Evolutionary conservation across 1,140 invertebrate genomes (phyloP).

Genomic region (Zophobas morio): DNA sequence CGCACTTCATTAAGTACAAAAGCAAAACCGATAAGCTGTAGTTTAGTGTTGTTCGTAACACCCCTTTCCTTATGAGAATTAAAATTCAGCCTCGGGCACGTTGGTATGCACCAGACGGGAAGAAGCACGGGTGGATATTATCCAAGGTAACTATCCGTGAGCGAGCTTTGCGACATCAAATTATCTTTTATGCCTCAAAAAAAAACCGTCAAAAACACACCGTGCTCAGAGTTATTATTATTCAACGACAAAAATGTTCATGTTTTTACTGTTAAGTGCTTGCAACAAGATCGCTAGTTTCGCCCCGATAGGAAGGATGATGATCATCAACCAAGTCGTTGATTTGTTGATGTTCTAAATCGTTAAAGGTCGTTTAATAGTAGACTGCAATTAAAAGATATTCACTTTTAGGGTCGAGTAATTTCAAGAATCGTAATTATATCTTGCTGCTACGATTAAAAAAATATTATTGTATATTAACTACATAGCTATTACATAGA

Average conservation of each 20-base stretch:
- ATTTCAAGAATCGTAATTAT: conserved; percentile 45
- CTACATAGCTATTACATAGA: conserved; percentile 34
- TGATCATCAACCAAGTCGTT: conserved; percentile 8
- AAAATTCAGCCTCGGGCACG: not conserved
- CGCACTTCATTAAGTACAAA: too few relatives aligned
- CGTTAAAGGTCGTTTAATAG: conserved; percentile 43
- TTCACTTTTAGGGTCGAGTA: conserved; percentile 45
- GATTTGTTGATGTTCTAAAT: conserved; percentile 44
- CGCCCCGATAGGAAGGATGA: conserved; percentile 12
- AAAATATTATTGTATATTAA: conserved; percentile 43
- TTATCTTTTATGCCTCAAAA: conserved; percentile 24
- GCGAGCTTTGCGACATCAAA: conserved; percentile 34
- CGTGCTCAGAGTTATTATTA: conserved; percentile 19
- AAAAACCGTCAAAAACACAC: conserved; percentile 42
- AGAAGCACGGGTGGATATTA: conserved; percentile 20
- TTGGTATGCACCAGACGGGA: conserved; percentile 2
- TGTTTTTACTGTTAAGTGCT: conserved; percentile 7
- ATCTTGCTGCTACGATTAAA: conserved; percentile 33
- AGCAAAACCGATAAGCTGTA: too few relatives aligned
- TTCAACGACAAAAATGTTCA: conserved; percentile 14
- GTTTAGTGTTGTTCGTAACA: not conserved
- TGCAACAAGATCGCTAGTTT: not conserved
- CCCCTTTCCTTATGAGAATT: not conserved
- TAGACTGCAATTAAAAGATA: conserved; percentile 41
- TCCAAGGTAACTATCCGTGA: conserved; percentile 41